Conservation (phyloP, 2,113 vertebrate genomes). For the Chamaetylas fuelleborni region DNA sequence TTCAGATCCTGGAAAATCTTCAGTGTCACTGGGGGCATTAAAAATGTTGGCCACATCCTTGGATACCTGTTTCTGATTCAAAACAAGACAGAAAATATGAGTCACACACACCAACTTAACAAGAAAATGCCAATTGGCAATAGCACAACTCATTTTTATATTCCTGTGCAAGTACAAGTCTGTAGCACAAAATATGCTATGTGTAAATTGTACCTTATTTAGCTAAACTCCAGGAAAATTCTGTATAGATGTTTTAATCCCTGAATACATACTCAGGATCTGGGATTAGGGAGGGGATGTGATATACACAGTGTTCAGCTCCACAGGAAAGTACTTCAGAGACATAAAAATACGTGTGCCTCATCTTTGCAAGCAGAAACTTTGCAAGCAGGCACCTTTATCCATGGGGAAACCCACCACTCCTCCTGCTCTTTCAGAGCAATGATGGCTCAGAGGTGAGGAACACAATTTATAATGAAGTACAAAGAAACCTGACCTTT, state of each 20-base stretch:
- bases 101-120: not conserved
- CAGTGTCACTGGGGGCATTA: constrained; percentile 68
- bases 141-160: not conserved
- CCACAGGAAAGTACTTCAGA: not conserved
- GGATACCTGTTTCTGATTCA: constrained; percentile 67
- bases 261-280: not conserved
- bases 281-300: not conserved
- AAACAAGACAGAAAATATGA: not conserved
- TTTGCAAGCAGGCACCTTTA: not conserved
- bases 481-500: not conserved
- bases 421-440: not conserved
- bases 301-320: not conserved
- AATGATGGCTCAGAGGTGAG: not conserved
- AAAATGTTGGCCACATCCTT: constrained; percentile 71
- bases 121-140: not conserved
- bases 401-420: not conserved
- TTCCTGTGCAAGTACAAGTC: not conserved
- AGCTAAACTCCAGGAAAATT: not conserved
- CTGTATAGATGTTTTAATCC: not conserved
- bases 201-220: not conserved
- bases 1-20: constrained; percentile 76
- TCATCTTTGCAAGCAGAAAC: not conserved
- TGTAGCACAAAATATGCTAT: not conserved
- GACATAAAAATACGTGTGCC: not conserved
- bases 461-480: not conserved